Percentiles rank a stretch among this genome's conserved stretches.
Evolutionary conservation across 2,113 vertebrate genomes (phyloP).

Genomic region (Gopherus flavomarginatus): DNA sequence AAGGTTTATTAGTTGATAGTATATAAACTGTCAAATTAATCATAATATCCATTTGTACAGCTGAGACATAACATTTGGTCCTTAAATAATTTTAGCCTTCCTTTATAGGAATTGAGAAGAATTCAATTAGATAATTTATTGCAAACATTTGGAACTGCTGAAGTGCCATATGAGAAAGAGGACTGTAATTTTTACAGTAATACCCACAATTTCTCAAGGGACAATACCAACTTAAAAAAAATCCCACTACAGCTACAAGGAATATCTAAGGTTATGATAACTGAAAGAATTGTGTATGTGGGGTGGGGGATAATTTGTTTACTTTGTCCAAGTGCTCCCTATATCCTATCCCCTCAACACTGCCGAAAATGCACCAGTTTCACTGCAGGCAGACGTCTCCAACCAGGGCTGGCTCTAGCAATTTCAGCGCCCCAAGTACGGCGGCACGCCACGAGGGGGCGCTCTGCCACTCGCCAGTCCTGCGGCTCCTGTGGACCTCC

Average conservation of each 20-base stretch:
- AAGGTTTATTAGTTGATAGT: background rate
- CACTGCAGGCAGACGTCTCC: background rate
- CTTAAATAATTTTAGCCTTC: background rate
- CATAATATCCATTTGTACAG: background rate
- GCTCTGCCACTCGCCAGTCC: too few relatives aligned
- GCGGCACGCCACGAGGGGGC: too few relatives aligned
- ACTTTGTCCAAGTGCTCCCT: background rate
- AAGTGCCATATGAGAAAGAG: background rate
- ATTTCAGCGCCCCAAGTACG: too few relatives aligned
- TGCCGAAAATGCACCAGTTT: background rate
- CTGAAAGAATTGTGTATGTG: background rate
- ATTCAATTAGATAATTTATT: background rate
- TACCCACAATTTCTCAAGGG: background rate
- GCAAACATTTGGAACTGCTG: background rate
- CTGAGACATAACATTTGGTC: background rate
- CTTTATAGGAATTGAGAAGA: background rate
- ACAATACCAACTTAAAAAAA: constrained; percentile 15
- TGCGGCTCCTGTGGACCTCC: too few relatives aligned
- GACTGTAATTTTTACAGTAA: background rate
- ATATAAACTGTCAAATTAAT: background rate
- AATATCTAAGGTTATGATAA: background rate
- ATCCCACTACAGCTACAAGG: background rate
- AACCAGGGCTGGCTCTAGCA: background rate
- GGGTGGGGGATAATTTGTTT: background rate
- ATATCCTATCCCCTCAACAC: fast-evolving